Evolutionary conservation across 1,140 invertebrate species (phyloP).

Genomic region (Hyles euphorbiae): DNA sequence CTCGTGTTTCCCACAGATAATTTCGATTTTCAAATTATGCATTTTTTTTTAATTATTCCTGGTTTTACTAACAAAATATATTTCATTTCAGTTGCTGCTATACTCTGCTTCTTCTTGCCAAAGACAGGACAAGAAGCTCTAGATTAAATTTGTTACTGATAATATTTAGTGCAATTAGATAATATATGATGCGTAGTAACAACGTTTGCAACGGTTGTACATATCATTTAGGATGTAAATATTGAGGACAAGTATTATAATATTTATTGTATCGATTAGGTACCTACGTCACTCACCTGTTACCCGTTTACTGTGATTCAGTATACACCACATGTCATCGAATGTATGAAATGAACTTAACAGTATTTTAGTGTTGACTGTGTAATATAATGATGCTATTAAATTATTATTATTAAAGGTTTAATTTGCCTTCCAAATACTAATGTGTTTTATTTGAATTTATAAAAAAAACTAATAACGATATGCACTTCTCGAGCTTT

Average conservation of each 20-base stretch:
- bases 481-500: no score
- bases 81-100: conserved; percentile 78
- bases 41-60: no score
- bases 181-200: conserved; percentile 37
- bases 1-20: no score
- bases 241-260: conserved; percentile 57
- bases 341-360: conserved; percentile 48
- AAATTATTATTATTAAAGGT: conserved; percentile 72
- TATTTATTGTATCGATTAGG: conserved; percentile 27
- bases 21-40: no score
- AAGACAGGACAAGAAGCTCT: conserved; percentile 81
- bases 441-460: conserved; percentile 38
- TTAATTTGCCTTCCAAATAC: conserved; percentile 39
- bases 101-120: conserved; percentile 81
- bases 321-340: conserved; percentile 46
- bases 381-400: conserved; percentile 62
- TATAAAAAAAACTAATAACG: no score
- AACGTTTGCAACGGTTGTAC: conserved; percentile 44
- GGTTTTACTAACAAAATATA: conserved; percentile 4
- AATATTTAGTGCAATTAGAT: conserved; percentile 58
- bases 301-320: conserved; percentile 57
- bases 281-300: conserved; percentile 20
- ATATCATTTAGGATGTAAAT: conserved; percentile 68
- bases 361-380: conserved; percentile 72
- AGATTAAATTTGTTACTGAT: conserved; percentile 64